These are phyloP conservation scores for Thaumatotibia leucotreta DNA, from an alignment of 1,140 invertebrate genomes.

Conservation along the genomic window DNA sequence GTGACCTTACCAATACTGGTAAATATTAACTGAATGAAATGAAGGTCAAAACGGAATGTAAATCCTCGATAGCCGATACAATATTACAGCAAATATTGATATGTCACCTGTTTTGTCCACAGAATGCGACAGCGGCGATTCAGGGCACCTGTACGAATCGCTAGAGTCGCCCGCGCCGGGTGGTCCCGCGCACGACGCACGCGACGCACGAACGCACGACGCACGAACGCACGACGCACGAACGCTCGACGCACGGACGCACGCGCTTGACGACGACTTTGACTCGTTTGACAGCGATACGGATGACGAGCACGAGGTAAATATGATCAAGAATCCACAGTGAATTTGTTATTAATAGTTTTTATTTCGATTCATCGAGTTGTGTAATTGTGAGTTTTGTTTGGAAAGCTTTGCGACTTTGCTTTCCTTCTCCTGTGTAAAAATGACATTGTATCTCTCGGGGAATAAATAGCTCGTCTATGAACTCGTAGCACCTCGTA, in stretches of 20 bases:
- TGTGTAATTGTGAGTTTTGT: too few species aligned
- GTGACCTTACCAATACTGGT: too few species aligned
- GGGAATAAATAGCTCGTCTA: too few species aligned
- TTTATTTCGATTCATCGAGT: too few species aligned
- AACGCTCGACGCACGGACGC: constrained; percentile 42
- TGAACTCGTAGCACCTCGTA: too few species aligned
- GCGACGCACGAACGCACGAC: constrained; percentile 42
- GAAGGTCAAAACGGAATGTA: too few species aligned
- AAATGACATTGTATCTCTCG: too few species aligned
- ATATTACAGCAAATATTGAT: background rate
- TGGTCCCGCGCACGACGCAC: constrained; percentile 46
- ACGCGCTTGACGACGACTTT: constrained; percentile 72
- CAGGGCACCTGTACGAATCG: constrained; percentile 79
- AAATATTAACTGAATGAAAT: too few species aligned
- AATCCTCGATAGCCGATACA: too few species aligned
- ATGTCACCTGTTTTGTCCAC: constrained; percentile 19
- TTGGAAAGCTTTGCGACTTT: too few species aligned
- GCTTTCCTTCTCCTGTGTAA: too few species aligned
- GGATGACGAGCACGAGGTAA: constrained; percentile 74
- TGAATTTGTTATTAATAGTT: too few species aligned
- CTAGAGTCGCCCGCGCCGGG: constrained; percentile 55
- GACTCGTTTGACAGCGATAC: constrained; percentile 81
- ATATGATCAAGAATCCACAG: background rate
- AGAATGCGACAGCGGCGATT: constrained; percentile 75
- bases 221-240: constrained; percentile 40